phyloP scores from a whole-genome alignment of 2,888 invertebrate species.

The Anthophora plumipes region DNA sequence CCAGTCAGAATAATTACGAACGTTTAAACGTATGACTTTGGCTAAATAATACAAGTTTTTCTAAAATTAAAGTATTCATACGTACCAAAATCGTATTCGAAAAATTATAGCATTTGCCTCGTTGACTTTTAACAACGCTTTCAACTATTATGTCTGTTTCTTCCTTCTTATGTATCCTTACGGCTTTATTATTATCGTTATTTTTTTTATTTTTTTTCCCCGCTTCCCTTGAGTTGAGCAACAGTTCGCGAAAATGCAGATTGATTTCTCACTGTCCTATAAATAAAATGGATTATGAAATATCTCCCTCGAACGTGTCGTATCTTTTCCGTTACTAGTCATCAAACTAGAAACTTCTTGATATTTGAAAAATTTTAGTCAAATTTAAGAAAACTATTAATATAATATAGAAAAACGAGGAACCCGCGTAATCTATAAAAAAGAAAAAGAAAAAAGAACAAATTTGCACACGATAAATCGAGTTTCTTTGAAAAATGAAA shows the following conservation, averaged over 20 bases:
- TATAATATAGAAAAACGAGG: not conserved
- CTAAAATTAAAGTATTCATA: not conserved
- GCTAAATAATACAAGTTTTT: not conserved
- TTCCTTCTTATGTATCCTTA: not conserved
- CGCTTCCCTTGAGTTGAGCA: not conserved
- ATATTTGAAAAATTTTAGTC: too few species aligned
- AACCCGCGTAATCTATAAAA: not conserved
- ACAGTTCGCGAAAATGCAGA: slow-evolving; percentile 22
- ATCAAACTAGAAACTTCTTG: too few species aligned
- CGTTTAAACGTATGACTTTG: not conserved
- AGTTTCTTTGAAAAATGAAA: not conserved
- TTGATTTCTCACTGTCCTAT: slow-evolving; percentile 1
- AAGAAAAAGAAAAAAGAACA: not conserved
- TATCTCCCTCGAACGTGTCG: not conserved
- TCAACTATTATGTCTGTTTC: not conserved
- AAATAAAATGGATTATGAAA: slow-evolving; percentile 10
- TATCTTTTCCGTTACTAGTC: not conserved
- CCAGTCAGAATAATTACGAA: not conserved
- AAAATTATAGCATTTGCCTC: not conserved
- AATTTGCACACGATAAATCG: slow-evolving; percentile 35
- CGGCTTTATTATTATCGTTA: slow-evolving; percentile 7
- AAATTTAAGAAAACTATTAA: too few species aligned
- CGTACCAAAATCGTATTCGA: not conserved
- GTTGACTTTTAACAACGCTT: not conserved
- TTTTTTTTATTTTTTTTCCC: slow-evolving; percentile 2